Conservation (phyloP, 1,140 invertebrate genomes). For the Drosophila nebulosa region DNA sequence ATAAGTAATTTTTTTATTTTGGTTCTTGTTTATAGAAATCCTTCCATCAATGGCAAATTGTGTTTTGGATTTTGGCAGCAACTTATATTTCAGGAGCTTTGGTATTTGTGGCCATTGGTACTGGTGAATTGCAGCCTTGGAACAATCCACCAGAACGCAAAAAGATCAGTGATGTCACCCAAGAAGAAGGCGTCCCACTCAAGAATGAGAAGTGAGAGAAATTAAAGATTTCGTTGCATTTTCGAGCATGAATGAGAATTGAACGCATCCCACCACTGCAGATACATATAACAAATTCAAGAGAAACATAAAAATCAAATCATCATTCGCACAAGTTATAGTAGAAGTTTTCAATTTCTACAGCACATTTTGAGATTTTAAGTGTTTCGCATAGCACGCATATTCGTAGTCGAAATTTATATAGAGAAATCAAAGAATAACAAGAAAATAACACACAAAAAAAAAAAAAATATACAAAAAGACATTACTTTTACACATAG, state of each 20-base stretch:
- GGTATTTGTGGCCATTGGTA: slow-evolving; percentile 86
- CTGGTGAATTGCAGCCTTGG: slow-evolving; percentile 85
- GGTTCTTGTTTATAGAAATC: slow-evolving; percentile 84
- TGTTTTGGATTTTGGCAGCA: slow-evolving; percentile 90
- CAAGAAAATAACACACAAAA: not conserved
- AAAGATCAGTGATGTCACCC: slow-evolving; percentile 50
- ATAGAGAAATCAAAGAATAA: slow-evolving; percentile 3
- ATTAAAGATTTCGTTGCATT: not conserved
- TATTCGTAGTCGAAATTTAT: slow-evolving; percentile 6
- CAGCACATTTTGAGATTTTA: slow-evolving; percentile 58
- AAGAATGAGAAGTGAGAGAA: slow-evolving; percentile 61
- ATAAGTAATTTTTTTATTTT: slow-evolving; percentile 28
- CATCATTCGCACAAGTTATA: slow-evolving; percentile 66
- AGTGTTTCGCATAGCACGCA: slow-evolving; percentile 17
- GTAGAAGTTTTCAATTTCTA: slow-evolving; percentile 45
- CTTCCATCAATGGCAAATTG: slow-evolving; percentile 89
- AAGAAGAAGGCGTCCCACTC: slow-evolving; percentile 76
- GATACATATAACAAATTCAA: not conserved
- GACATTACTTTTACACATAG: slow-evolving; percentile 63
- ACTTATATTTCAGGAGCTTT: slow-evolving; percentile 88
- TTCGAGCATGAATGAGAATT: not conserved
- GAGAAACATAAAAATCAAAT: slow-evolving; percentile 12
- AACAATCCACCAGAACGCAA: slow-evolving; percentile 78
- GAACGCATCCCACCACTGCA: slow-evolving; percentile 6
- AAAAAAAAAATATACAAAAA: slow-evolving; percentile 39